Conservation (phyloP, 1,140 invertebrate species). For the Reticulitermes speratus region DNA sequence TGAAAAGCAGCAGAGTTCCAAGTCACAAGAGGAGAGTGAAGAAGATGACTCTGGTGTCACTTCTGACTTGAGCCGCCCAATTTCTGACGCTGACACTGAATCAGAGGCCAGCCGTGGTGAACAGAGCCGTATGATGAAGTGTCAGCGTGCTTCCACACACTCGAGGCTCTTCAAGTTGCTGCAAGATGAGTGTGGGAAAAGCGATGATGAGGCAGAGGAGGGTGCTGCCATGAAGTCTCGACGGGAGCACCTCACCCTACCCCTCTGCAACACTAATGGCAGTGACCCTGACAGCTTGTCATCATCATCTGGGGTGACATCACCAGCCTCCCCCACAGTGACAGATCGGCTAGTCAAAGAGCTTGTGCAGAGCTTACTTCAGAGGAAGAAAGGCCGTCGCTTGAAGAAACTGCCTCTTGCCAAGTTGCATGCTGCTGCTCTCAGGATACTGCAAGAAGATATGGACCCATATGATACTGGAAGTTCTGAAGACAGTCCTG, state of each 20-base stretch:
- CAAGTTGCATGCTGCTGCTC: conserved; percentile 56
- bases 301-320: conserved; percentile 52
- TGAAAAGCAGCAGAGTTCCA: conserved; percentile 43
- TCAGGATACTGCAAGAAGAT: conserved; percentile 54
- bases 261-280: conserved; percentile 38
- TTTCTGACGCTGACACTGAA: conserved; percentile 66
- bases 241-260: conserved; percentile 45
- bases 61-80: conserved; percentile 65
- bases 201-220: conserved; percentile 44
- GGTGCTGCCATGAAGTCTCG: conserved; percentile 21
- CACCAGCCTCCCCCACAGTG: conserved; percentile 53
- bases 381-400: conserved; percentile 52
- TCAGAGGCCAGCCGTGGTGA: conserved; percentile 56
- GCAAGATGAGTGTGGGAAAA: conserved; percentile 55
- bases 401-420: conserved; percentile 56
- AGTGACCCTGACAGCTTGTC: conserved; percentile 40
- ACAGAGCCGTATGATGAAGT: conserved; percentile 57
- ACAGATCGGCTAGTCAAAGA: conserved; percentile 58
- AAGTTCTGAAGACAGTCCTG: conserved; percentile 38
- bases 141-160: conserved; percentile 69
- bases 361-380: conserved; percentile 55
- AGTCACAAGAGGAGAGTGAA: conserved; percentile 53
- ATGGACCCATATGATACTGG: conserved; percentile 47
- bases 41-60: conserved; percentile 72
- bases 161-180: conserved; percentile 67